Base-by-base conservation (phyloP, 1,140 invertebrate genomes). In the Philotrypesis tridentata region DNA sequence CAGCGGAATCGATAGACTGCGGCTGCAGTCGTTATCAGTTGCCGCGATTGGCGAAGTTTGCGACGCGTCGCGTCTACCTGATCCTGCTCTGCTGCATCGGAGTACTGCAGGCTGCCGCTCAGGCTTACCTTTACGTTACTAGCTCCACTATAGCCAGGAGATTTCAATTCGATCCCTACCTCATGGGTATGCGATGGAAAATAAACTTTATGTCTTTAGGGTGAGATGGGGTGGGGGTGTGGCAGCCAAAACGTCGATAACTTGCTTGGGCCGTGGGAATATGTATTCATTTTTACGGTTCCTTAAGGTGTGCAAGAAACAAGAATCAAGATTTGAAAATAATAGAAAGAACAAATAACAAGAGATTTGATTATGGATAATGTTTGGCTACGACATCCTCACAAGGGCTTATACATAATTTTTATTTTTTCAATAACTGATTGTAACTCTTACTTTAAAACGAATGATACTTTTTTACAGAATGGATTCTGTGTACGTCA, bases 1-100 rank as follows among this genome's bases (percentile, higher is more conserved):
- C 88, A 6, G 85, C 85, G 81, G 92, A 93, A 86, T 92, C 92
- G 80, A 89, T 94, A n/a, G 94, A 95, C 84, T 95, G 94, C 83
- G 94, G 94, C 48, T 93, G 94, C 80, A 91, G 90, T 55, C 80
- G 94, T 61, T 83, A 83, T 70, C 93, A 91, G 82, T 94, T 93
- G 84, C 90, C 93, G 6, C 92, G 89, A 85, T 93, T 94, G 82
- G 91, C 93, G 61, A 93, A 92, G 89, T 94, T 92, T 40, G 94
- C 94, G 25, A 93, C 93, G 7, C 87, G 93, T 4, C 88, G 90
- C 70, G 86, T 92, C 27, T 94, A 94, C 85, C 87, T 94, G 14
- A 78, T 89, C 12, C 85, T 93, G 0, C 84, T 95, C n/a, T 88
- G 92, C 74, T 84, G 91, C 82, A 88, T 94, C 17, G 93, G 93